phyloP scores from a whole-genome alignment of 1,140 invertebrate genomes.

The Drosophila bocki region DNA sequence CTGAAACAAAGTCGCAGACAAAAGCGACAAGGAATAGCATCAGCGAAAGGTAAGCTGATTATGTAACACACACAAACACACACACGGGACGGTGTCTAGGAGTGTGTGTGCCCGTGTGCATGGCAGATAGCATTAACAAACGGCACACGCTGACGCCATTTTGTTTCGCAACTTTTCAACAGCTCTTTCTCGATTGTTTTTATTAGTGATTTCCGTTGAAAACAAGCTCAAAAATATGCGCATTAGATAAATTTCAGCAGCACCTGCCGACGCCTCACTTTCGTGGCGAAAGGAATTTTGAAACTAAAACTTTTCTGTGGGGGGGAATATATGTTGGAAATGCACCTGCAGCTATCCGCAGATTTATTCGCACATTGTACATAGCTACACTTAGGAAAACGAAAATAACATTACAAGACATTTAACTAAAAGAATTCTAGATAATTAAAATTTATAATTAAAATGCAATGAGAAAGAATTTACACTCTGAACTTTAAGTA shows the following conservation, averaged over 20 bases:
- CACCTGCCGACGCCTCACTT: slow-evolving; percentile 11
- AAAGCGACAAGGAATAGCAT: slow-evolving; percentile 29
- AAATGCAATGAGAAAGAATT: no score
- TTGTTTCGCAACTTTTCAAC: slow-evolving; percentile 80
- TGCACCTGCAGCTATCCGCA: slow-evolving; percentile 34
- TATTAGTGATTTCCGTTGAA: slow-evolving; percentile 81
- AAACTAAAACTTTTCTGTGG: slow-evolving; percentile 22
- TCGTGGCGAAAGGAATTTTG: slow-evolving; percentile 15
- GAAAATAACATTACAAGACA: background rate
- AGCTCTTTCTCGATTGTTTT: slow-evolving; percentile 72
- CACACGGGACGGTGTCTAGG: background rate
- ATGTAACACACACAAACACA: slow-evolving; percentile 55
- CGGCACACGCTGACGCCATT: slow-evolving; percentile 70
- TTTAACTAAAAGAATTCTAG: background rate
- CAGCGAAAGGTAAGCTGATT: slow-evolving; percentile 75
- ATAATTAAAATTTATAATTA: background rate
- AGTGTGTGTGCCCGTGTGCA: slow-evolving; percentile 12
- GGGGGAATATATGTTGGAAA: slow-evolving; percentile 19
- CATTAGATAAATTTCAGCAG: slow-evolving; percentile 36
- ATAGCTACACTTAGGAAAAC: background rate
- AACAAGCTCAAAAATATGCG: slow-evolving; percentile 67
- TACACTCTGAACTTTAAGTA: no score
- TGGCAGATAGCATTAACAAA: slow-evolving; percentile 68
- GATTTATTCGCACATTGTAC: slow-evolving; percentile 28
- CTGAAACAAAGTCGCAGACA: slow-evolving; percentile 54